Evolutionary conservation across 2,888 invertebrate genomes (phyloP).

Genomic region (Polymixis flavicincta): DNA sequence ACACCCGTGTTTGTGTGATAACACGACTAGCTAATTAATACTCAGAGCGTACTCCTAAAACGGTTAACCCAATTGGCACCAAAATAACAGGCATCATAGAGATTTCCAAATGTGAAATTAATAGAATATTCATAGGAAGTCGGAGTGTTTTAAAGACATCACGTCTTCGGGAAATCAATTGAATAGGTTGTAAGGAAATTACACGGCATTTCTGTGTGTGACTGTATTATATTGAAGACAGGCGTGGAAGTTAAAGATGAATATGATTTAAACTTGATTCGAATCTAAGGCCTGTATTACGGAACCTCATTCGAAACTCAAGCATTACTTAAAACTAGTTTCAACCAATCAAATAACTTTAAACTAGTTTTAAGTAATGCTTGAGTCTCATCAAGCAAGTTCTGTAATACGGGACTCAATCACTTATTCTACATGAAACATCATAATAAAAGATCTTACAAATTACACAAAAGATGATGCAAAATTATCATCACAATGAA

Average conservation of each 20-base stretch:
- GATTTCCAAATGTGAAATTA: slow-evolving; percentile 62
- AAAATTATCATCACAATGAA: slow-evolving; percentile 18
- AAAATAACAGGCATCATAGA: slow-evolving; percentile 59
- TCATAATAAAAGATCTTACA: not conserved
- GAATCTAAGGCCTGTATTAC: not conserved
- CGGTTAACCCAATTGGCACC: slow-evolving; percentile 64
- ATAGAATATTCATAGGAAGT: slow-evolving; percentile 60
- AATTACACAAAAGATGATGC: slow-evolving; percentile 8
- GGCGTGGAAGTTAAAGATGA: slow-evolving; percentile 6
- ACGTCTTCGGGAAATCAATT: slow-evolving; percentile 48
- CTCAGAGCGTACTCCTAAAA: slow-evolving; percentile 57
- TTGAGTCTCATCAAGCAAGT: no score
- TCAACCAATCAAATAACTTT: no score
- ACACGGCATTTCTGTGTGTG: not conserved
- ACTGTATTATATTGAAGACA: slow-evolving; percentile 3
- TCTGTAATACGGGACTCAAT: no score
- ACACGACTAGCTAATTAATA: slow-evolving; percentile 62
- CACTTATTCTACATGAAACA: not conserved
- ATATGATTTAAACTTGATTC: slow-evolving; percentile 16
- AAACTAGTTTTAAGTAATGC: no score
- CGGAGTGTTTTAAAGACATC: slow-evolving; percentile 52
- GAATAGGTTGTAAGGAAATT: slow-evolving; percentile 32
- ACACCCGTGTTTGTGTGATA: slow-evolving; percentile 50
- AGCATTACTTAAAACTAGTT: no score
- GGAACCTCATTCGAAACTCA: no score